Evolutionary conservation across 1,140 invertebrate species (phyloP).

Genomic region (Oryzaephilus surinamensis): DNA sequence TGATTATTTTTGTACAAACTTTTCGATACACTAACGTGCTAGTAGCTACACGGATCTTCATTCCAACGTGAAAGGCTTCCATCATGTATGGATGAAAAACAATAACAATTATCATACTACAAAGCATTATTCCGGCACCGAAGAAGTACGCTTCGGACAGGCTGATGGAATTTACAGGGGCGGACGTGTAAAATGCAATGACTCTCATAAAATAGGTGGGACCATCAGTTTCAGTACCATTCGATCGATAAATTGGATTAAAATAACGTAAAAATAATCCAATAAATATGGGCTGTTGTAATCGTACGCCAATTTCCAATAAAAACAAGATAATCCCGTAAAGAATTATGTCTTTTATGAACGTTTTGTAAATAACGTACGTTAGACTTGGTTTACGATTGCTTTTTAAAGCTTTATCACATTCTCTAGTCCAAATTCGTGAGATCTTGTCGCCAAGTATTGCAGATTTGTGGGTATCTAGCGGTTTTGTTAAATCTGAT

Average conservation of each 20-base stretch:
- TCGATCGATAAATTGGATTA: constrained; percentile 6
- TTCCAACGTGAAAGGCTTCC: constrained; percentile 53
- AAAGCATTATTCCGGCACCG: constrained; percentile 47
- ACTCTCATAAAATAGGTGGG: constrained; percentile 20
- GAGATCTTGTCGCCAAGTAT: constrained; percentile 24
- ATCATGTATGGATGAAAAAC: constrained; percentile 64
- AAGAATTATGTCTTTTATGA: constrained; percentile 30
- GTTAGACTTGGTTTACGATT: constrained; percentile 32
- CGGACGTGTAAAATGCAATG: constrained; percentile 13
- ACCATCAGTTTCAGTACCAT: constrained; percentile 9
- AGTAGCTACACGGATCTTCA: constrained; percentile 65
- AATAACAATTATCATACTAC: constrained; percentile 40
- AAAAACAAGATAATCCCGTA: constrained; percentile 32
- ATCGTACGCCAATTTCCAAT: constrained; percentile 29
- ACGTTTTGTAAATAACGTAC: constrained; percentile 32
- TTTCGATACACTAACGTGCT: constrained; percentile 76
- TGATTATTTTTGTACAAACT: constrained; percentile 43
- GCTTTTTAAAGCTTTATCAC: constrained; percentile 15
- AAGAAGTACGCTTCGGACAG: constrained; percentile 48
- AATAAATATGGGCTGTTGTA: constrained; percentile 27
- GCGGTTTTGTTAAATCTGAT: constrained; percentile 22
- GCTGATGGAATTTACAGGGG: constrained; percentile 33
- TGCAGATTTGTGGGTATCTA: constrained; percentile 24
- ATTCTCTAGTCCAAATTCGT: constrained; percentile 22
- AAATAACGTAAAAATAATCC: constrained; percentile 27